Evolutionary conservation across 2,113 vertebrate species (phyloP).

Genomic region (Romanogobio albipinnatus): DNA sequence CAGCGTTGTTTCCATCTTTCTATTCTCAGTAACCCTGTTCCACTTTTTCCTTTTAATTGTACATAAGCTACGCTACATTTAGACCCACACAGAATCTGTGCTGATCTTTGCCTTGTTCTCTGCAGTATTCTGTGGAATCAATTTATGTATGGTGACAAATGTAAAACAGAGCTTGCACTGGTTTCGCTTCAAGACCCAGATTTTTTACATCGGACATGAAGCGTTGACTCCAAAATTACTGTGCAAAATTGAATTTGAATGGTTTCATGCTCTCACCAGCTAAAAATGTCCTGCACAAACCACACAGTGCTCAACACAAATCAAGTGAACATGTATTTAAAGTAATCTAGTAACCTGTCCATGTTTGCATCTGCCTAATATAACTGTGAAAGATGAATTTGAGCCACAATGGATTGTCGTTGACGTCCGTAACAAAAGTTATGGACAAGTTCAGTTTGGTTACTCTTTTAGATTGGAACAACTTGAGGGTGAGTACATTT

Average conservation of each 20-base stretch:
- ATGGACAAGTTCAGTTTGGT: too few species aligned
- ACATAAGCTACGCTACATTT: background rate
- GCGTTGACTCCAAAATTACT: background rate
- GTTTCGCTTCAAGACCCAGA: constrained; percentile 22
- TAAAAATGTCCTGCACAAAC: background rate
- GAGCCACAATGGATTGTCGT: background rate
- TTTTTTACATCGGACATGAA: background rate
- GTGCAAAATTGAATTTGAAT: background rate
- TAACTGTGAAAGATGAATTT: background rate
- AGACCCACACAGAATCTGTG: background rate
- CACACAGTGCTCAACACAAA: background rate
- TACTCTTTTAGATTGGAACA: too few species aligned
- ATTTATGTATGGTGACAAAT: constrained; percentile 24
- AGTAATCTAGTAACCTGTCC: background rate
- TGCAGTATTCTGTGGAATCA: background rate
- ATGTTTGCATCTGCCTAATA: background rate
- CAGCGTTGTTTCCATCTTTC: constrained; percentile 7
- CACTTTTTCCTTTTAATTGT: background rate
- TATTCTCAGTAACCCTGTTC: constrained; percentile 7
- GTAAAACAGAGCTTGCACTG: background rate
- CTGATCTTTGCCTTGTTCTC: background rate
- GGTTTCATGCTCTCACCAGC: background rate
- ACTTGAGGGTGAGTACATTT: too few species aligned
- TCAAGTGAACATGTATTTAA: background rate
- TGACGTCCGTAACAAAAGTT: background rate